Base-by-base conservation (phyloP, 2,113 vertebrate species). In the Herpetotheres cachinnans region DNA sequence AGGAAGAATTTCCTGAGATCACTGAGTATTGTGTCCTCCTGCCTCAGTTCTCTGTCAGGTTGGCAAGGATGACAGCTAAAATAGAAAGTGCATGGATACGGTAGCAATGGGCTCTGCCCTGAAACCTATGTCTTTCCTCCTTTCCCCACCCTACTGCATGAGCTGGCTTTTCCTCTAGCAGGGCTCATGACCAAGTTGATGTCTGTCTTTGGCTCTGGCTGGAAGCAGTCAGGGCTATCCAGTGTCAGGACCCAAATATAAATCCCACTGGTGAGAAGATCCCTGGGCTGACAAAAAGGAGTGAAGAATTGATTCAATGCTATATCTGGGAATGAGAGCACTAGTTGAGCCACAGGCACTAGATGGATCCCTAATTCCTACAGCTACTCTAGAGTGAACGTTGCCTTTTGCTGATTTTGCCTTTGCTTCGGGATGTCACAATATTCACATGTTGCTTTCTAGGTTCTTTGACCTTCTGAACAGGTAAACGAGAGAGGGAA, bases 321-420 rank as follows among this genome's bases (percentile, higher is more conserved):
- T 49, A 1, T 74, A 22, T 8, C 22, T 82, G 40, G 44, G 52
- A 29, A 30, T 34, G 32, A n/a, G 46, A 67, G 36, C 3, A 6
- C 18, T 49, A 54, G 30, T 50, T 78, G 47, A 79, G 52, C 52
- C 36, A 20, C 36, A 27, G 54, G 46, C n/a, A 6, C 19, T n/a
- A 30, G 38, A 4, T 59, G 55, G 40, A 40, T 67, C 59, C 49
- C 54, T 11, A 25, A 54, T 76, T 66, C 69, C 72, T 69, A 13
- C 55, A 73, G 26, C 34, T 61, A 7, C 67, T 86, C 87, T 95
- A 91, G 95, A 97, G 95, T 96, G 95, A 97, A 94, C 79, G 77
- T 96, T 96, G 95, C 95, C 89, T 93, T 21, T 61, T 74, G 83
- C n/a, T 81, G 90, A 34, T 47, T 95, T 89, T 34, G 61, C 77